Evolutionary conservation across 1,140 invertebrate species (phyloP).

Genomic region (Macrotrachela quadricornifera): DNA sequence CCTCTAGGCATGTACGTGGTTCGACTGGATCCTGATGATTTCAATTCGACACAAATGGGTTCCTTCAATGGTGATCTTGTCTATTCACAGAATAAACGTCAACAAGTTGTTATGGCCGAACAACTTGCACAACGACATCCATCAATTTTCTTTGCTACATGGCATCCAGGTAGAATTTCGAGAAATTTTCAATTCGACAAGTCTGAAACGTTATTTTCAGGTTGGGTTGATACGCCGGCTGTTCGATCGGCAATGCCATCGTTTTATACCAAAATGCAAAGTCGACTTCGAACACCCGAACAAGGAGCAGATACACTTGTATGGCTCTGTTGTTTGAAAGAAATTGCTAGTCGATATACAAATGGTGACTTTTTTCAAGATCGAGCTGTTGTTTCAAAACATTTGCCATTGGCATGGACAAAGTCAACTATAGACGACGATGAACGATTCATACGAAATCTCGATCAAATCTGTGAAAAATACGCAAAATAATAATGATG

Average conservation of each 20-base stretch:
- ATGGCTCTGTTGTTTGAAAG: constrained; percentile 28
- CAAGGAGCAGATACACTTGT: constrained; percentile 35
- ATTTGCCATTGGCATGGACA: constrained; percentile 24
- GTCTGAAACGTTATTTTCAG: not conserved
- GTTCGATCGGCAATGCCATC: constrained; percentile 31
- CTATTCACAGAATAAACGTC: constrained; percentile 37
- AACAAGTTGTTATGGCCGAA: constrained; percentile 33
- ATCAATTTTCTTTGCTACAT: constrained; percentile 31
- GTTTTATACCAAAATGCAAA: constrained; percentile 33
- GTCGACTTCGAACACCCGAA: constrained; percentile 26
- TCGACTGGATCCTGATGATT: constrained; percentile 29
- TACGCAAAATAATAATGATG: not conserved
- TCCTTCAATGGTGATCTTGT: constrained; percentile 33
- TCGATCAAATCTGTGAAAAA: constrained; percentile 15
- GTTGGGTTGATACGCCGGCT: constrained; percentile 13
- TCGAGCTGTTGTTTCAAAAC: constrained; percentile 18
- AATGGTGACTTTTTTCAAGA: constrained; percentile 35
- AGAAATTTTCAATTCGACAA: constrained; percentile 11
- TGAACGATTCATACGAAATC: constrained; percentile 13
- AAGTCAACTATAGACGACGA: constrained; percentile 15
- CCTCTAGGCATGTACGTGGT: constrained; percentile 34
- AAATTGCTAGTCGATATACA: constrained; percentile 14
- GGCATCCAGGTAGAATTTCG: constrained; percentile 36
- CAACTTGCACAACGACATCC: constrained; percentile 29
- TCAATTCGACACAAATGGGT: constrained; percentile 29